Evolutionary conservation across 2,888 invertebrate genomes (phyloP).

Genomic region (Arge pagana): DNA sequence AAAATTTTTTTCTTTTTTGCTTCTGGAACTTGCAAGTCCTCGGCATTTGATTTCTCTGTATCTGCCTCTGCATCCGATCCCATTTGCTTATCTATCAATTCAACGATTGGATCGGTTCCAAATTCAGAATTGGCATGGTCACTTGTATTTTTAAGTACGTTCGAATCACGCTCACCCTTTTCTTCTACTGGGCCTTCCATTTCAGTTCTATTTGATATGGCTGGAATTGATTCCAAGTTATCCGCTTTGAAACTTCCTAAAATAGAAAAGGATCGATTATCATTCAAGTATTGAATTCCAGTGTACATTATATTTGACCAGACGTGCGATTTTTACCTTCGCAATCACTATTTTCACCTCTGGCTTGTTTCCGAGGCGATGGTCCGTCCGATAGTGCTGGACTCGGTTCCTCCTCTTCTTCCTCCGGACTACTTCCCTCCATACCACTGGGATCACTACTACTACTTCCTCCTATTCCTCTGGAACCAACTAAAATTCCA

Average conservation of each 20-base stretch:
- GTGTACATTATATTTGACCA: not conserved
- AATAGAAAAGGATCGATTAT: no score
- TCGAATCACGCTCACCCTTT: constrained; percentile 55
- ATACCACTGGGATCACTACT: constrained; percentile 53
- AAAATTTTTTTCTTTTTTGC: constrained; percentile 67
- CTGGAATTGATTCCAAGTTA: constrained; percentile 57
- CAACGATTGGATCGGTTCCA: constrained; percentile 11
- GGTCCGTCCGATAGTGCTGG: constrained; percentile 60
- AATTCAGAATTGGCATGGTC: constrained; percentile 7
- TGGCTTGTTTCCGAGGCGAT: constrained; percentile 67
- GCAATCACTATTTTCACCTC: constrained; percentile 53
- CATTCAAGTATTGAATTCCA: no score
- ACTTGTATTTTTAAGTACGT: constrained; percentile 4
- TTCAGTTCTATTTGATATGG: constrained; percentile 59
- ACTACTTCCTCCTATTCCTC: constrained; percentile 51
- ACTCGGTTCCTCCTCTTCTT: constrained; percentile 54
- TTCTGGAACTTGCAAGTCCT: constrained; percentile 60
- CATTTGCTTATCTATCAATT: constrained; percentile 37
- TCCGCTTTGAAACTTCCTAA: constrained; percentile 63
- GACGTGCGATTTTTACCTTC: constrained; percentile 39
- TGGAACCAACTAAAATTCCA: constrained; percentile 43
- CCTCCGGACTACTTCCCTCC: constrained; percentile 51
- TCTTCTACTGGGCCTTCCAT: constrained; percentile 57
- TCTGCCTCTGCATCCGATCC: constrained; percentile 57
- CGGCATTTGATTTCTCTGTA: constrained; percentile 59